phyloP scores from a whole-genome alignment of 2,888 invertebrate genomes.

The Branchellion lobata region DNA sequence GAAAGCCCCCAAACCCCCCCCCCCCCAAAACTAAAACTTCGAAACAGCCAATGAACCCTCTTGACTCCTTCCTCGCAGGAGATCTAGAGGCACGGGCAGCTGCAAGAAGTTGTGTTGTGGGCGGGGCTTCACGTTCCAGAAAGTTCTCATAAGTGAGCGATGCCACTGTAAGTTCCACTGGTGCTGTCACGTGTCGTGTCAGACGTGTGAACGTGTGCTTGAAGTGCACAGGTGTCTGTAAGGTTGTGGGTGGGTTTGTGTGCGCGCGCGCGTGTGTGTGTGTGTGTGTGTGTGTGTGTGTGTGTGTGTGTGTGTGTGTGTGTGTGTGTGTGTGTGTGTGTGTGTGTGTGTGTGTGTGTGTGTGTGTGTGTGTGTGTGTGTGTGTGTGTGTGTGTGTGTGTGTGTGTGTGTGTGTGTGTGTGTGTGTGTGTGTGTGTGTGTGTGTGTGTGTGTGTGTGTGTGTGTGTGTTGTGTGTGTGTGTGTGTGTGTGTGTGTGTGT shows the following conservation, averaged over 20 bases:
- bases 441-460: too few species aligned
- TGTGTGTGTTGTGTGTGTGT: too few species aligned
- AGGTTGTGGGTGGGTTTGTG: conserved; percentile 18
- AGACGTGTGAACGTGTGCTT: conserved; percentile 75
- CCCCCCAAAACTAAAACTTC: too few species aligned
- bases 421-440: too few species aligned
- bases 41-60: background rate
- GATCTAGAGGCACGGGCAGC: conserved; percentile 70
- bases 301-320: conserved; percentile 16
- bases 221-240: conserved; percentile 75
- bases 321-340: background rate
- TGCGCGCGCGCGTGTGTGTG: conserved; percentile 11
- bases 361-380: conserved; percentile 14
- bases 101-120: conserved; percentile 88
- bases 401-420: too few species aligned
- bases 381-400: background rate
- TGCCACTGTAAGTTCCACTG: conserved; percentile 93
- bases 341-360: background rate
- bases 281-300: conserved; percentile 16
- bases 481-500: too few species aligned
- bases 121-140: conserved; percentile 84
- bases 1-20: too few species aligned
- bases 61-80: conserved; percentile 49
- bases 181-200: conserved; percentile 92
- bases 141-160: conserved; percentile 72